Evolutionary conservation across 2,888 invertebrate species (phyloP).

Genomic region (Nebria brevicollis): DNA sequence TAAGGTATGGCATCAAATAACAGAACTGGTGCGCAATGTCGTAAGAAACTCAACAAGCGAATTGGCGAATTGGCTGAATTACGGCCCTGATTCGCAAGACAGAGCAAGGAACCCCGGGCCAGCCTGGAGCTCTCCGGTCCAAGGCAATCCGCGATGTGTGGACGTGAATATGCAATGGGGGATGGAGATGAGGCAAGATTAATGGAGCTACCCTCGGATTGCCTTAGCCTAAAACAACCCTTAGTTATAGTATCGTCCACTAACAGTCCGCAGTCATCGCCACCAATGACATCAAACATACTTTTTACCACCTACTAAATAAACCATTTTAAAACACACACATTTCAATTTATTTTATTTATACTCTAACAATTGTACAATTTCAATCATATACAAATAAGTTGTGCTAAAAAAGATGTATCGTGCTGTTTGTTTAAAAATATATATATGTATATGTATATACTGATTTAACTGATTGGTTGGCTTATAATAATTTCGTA

Average conservation of each 20-base stretch:
- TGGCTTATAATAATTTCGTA: too few species aligned
- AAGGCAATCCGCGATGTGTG: conserved; percentile 63
- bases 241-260: conserved; percentile 58
- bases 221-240: conserved; percentile 61
- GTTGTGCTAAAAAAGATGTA: too few species aligned
- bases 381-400: too few species aligned
- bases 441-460: too few species aligned
- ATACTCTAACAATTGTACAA: too few species aligned
- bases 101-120: background rate
- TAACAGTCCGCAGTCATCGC: conserved; percentile 13
- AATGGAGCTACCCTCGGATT: conserved; percentile 61
- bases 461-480: too few species aligned
- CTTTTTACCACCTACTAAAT: background rate
- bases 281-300: background rate
- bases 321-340: too few species aligned
- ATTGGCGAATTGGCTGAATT: background rate
- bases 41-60: background rate
- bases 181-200: conserved; percentile 63
- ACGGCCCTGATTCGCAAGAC: conserved; percentile 4
- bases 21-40: background rate
- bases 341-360: too few species aligned
- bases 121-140: conserved; percentile 43
- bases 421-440: too few species aligned
- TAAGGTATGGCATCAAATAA: background rate
- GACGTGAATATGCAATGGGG: conserved; percentile 65